Evolutionary conservation across 2,797 vertebrate genomes (phyloP).

Genomic region (Nyctibius grandis): DNA sequence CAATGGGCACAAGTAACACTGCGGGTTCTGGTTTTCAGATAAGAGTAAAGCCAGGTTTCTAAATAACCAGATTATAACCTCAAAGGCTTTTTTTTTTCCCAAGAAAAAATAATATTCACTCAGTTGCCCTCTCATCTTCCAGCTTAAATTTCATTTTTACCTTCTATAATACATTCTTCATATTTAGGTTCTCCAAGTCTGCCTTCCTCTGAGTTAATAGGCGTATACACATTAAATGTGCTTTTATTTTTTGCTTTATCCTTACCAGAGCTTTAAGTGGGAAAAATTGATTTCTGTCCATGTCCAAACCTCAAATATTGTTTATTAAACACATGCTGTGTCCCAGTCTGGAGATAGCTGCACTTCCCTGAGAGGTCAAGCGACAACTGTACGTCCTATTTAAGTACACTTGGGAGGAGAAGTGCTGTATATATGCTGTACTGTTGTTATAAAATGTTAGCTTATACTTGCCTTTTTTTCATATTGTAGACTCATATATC

Average conservation of each 20-base stretch:
- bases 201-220: not conserved
- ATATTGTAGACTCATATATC: not conserved
- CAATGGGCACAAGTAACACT: not conserved
- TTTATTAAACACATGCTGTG: not conserved
- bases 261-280: not conserved
- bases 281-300: not conserved
- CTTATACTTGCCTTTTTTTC: not conserved
- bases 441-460: not conserved
- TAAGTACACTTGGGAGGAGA: not conserved
- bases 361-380: not conserved
- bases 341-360: not conserved
- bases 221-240: accelerated
- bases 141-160: not conserved
- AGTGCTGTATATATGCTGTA: not conserved
- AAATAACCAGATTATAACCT: not conserved
- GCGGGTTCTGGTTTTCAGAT: not conserved
- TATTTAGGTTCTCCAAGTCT: not conserved
- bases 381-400: not conserved
- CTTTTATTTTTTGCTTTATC: not conserved
- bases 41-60: not conserved
- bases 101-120: not conserved
- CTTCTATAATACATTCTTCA: not conserved
- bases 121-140: not conserved
- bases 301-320: not conserved
- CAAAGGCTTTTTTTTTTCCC: not conserved